Evolutionary conservation across 2,888 invertebrate genomes (phyloP).

Genomic region (Gibbula magus): DNA sequence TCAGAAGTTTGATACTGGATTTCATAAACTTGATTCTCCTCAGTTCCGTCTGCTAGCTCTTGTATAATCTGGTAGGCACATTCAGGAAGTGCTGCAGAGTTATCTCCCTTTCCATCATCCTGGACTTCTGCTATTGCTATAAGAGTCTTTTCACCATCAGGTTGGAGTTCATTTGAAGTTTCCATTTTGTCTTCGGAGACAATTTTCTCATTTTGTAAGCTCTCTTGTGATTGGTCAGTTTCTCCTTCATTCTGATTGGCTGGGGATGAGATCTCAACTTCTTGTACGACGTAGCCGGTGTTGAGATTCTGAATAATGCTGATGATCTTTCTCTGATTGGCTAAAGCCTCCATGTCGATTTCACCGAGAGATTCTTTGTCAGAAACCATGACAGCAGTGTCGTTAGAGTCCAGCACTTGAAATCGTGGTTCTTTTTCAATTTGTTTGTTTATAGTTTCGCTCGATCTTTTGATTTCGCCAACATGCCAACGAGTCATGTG

Average conservation of each 20-base stretch:
- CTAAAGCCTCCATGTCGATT: constrained; percentile 27
- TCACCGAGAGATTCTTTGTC: constrained; percentile 6
- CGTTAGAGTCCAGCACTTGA: neutral
- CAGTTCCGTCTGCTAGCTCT: constrained; percentile 35
- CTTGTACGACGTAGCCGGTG: constrained; percentile 34
- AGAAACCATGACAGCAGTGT: constrained; percentile 13
- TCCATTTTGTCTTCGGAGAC: neutral
- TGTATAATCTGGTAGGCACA: constrained; percentile 48
- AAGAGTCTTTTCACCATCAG: constrained; percentile 22
- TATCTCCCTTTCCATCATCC: constrained; percentile 22
- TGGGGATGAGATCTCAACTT: constrained; percentile 27
- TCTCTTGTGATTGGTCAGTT: neutral
- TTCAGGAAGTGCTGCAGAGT: constrained; percentile 1
- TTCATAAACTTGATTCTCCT: constrained; percentile 42
- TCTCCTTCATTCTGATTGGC: neutral
- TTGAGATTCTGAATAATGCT: constrained; percentile 54
- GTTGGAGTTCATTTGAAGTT: neutral
- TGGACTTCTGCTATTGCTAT: constrained; percentile 30
- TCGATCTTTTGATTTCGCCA: constrained; percentile 41
- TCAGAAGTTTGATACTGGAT: constrained; percentile 36
- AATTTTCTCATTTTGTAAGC: neutral
- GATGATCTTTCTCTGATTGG: constrained; percentile 56
- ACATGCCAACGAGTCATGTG: constrained; percentile 56
- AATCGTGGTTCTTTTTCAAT: constrained; percentile 35
- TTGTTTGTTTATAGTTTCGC: constrained; percentile 31